These are phyloP conservation scores for Cenopis cana DNA, from an alignment of 2,888 invertebrate species.

Conservation along the genomic window DNA sequence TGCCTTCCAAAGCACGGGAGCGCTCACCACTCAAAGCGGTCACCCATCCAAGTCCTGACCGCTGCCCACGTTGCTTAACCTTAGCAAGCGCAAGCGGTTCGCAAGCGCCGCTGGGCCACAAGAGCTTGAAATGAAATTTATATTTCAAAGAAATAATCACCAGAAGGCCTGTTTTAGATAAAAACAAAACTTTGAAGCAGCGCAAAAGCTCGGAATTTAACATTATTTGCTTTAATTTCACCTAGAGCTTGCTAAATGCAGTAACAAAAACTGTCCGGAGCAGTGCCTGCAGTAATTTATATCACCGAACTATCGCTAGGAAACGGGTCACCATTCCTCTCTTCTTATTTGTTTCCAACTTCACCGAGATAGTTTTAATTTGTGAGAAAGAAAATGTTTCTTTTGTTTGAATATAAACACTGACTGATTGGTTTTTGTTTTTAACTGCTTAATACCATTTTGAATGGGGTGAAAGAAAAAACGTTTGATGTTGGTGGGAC, in stretches of 20 bases:
- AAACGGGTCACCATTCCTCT: constrained; percentile 64
- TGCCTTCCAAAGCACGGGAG: no score
- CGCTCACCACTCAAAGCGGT: no score
- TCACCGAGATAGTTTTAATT: constrained; percentile 56
- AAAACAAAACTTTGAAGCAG: neutral
- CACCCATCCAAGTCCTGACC: no score
- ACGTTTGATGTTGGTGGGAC: no score
- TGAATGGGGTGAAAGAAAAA: neutral
- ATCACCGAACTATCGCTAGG: constrained; percentile 59
- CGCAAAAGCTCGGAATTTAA: constrained; percentile 7
- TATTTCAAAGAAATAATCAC: neutral
- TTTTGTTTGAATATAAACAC: constrained; percentile 2
- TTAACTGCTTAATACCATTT: no score
- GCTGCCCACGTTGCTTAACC: no score
- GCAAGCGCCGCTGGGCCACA: no score
- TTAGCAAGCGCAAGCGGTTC: no score
- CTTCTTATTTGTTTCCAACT: constrained; percentile 53
- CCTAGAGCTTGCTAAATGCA: constrained; percentile 46
- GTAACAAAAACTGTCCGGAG: constrained; percentile 48
- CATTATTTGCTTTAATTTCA: constrained; percentile 33
- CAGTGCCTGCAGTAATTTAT: constrained; percentile 61
- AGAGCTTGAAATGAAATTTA: no score
- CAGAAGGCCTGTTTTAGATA: neutral
- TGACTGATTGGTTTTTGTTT: neutral
- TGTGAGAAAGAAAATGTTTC: constrained; percentile 32